Evolutionary conservation across 2,113 vertebrate genomes (phyloP).

Genomic region (Tenrec ecaudatus): DNA sequence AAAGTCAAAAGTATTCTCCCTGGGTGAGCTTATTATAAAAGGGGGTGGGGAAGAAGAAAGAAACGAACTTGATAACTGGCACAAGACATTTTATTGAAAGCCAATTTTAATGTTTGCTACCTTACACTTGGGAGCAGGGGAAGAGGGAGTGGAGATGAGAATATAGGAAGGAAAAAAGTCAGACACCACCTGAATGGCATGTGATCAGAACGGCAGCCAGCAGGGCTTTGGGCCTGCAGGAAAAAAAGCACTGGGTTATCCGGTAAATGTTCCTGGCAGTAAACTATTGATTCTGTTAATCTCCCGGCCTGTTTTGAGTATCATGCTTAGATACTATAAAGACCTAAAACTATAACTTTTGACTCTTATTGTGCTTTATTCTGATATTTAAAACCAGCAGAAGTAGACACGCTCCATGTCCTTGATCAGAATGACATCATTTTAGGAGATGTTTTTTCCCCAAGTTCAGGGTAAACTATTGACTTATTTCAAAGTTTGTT

Average conservation of each 20-base stretch:
- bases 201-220: slow-evolving; percentile 40
- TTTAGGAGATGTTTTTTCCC: not conserved
- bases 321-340: not conserved
- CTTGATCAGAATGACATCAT: not conserved
- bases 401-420: not conserved
- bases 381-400: slow-evolving; percentile 10
- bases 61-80: slow-evolving; percentile 76
- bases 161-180: slow-evolving; percentile 6
- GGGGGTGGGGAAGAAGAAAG: slow-evolving; percentile 48
- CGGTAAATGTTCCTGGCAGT: not conserved
- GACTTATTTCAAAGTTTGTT: not conserved
- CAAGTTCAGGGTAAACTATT: not conserved
- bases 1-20: slow-evolving; percentile 86
- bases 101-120: slow-evolving; percentile 52
- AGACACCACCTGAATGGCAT: not conserved
- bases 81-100: slow-evolving; percentile 75
- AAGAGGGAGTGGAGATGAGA: not conserved
- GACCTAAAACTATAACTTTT: slow-evolving; percentile 37
- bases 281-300: slow-evolving; percentile 26
- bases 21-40: slow-evolving; percentile 77
- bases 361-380: slow-evolving; percentile 18
- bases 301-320: slow-evolving; percentile 11
- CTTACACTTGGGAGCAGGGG: not conserved
- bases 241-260: not conserved
- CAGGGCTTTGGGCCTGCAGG: not conserved